These are phyloP conservation scores for Andricus grossulariae DNA, from an alignment of 1,140 invertebrate genomes.

Conservation along the genomic window DNA sequence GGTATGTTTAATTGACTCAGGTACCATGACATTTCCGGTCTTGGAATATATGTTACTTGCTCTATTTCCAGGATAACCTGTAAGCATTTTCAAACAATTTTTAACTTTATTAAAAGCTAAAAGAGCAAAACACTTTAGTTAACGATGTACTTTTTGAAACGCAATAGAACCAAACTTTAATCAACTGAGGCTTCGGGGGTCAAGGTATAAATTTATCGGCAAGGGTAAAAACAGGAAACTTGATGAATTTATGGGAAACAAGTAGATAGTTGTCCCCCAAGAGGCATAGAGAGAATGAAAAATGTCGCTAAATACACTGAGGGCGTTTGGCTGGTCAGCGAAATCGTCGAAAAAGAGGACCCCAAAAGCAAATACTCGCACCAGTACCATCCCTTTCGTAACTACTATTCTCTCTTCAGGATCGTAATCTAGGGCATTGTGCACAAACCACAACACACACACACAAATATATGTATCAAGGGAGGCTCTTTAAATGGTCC, in stretches of 20 bases:
- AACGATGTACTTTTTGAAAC: neutral
- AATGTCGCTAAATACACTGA: neutral
- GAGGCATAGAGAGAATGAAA: neutral
- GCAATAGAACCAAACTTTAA: slow-evolving; percentile 60
- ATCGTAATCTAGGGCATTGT: neutral
- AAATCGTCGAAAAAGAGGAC: slow-evolving; percentile 7
- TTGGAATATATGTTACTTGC: slow-evolving; percentile 78
- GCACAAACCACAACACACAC: neutral
- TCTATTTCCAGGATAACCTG: slow-evolving; percentile 77
- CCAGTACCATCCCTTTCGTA: neutral
- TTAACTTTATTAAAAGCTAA: neutral
- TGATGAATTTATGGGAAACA: slow-evolving; percentile 14
- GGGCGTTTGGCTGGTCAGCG: neutral
- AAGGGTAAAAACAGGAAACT: neutral
- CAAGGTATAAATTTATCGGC: neutral
- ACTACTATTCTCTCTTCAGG: neutral
- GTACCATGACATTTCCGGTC: slow-evolving; percentile 55
- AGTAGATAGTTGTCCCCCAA: neutral
- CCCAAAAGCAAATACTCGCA: neutral
- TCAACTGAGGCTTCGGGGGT: neutral
- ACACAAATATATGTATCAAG: neutral
- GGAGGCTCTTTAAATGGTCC: neutral
- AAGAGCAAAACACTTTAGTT: neutral
- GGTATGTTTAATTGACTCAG: slow-evolving; percentile 59
- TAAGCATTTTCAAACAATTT: neutral